Base-by-base conservation (phyloP, 2,888 invertebrate species). In the Lycaena phlaeas region DNA sequence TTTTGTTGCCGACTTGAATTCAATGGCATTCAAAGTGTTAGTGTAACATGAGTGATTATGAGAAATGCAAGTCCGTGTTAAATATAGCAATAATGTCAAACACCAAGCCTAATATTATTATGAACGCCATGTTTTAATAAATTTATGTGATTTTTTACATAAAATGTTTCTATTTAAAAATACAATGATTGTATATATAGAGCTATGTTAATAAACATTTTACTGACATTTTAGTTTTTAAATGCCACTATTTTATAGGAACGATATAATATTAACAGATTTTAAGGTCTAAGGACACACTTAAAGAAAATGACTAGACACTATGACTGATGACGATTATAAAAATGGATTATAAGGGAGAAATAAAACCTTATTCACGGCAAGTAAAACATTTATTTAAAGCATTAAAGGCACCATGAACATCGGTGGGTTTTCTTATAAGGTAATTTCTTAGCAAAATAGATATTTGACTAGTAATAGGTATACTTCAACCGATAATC, bases 151-250 rank as follows among this genome's bases (percentile, higher is more conserved):
- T 68, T 77, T 72, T 75, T 71, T 74, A 71, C 60, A 64, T 70
- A 61, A 71, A 73, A 72, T 71, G 68, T 81, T 78, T 75, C 70
- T 77, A 81, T 77, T 77, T 77, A 61, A 73, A 81, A 75, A 72
- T 71, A 73, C 70, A 72, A 79, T 78, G 63, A 79, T 72, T 81
- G 78, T 82, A 79, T 78, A 79, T 79, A 58, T 54, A 79, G 68
- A 70, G 68, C 62, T 75, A 75, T 82, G 81, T 81, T 81, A 84
- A 79, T 82, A 84, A 84, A 84, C 74, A 70, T 73, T 79, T 76
- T 74, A 75, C 71, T 63, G 67, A 69, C 76, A 76, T 49, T 48
- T 42, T 30, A 27, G 27, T 28, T 48, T 57, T 49, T 61, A 39
- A 40, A 36, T 48, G 22, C 22, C 3, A 22, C 12, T 11, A 7